A percentile compares a stretch with the other conserved stretches of the same genome.
Conservation (phyloP, 2,888 invertebrate species). For the Eupeodes luniger region DNA sequence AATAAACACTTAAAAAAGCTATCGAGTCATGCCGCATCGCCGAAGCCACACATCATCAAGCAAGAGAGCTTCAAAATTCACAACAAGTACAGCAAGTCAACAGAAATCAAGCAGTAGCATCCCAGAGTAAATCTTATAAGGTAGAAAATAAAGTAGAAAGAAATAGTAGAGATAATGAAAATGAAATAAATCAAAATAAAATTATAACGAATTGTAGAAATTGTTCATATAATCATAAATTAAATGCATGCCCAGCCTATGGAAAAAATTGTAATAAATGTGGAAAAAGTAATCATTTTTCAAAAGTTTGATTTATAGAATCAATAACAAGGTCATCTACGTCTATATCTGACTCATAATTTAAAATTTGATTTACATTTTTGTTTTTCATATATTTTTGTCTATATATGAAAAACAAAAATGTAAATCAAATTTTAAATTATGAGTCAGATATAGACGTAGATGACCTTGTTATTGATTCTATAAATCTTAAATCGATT, state of each 20-base stretch:
- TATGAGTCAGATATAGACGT: not conserved
- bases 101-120: not conserved
- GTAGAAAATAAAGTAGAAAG: not conserved
- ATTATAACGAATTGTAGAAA: slow-evolving; percentile 14
- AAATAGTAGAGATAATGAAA: not conserved
- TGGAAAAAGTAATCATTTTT: not conserved
- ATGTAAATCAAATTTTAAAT: slow-evolving; percentile 4
- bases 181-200: slow-evolving; percentile 5
- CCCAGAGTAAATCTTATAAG: not conserved
- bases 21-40: not conserved
- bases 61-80: slow-evolving; percentile 2
- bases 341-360: too few relatives aligned
- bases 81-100: not conserved
- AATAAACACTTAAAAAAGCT: not conserved
- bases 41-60: not conserved
- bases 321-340: too few relatives aligned
- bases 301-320: slow-evolving; percentile 2
- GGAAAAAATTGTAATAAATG: slow-evolving; percentile 14
- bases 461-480: not conserved
- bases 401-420: slow-evolving; percentile 1
- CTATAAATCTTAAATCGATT: not conserved
- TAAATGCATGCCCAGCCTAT: not conserved
- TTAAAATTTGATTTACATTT: too few relatives aligned
- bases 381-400: too few relatives aligned
- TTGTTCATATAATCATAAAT: not conserved